These are phyloP conservation scores for Tragelaphus buxtoni DNA, from an alignment of 2,113 vertebrate genomes.

Conservation along the genomic window DNA sequence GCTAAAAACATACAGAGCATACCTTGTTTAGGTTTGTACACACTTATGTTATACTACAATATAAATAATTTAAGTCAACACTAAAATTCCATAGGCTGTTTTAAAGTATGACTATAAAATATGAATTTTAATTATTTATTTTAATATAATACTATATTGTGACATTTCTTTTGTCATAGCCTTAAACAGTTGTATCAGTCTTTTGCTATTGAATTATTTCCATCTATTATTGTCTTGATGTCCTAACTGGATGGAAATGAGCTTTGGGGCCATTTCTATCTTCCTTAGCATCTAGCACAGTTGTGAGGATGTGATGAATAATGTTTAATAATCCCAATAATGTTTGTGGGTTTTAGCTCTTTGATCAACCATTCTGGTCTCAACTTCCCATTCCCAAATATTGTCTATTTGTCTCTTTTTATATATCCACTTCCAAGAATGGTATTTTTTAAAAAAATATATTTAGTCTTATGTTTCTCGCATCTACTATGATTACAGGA, in stretches of 20 bases:
- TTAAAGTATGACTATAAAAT: neutral
- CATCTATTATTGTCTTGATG: neutral
- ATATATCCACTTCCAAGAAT: neutral
- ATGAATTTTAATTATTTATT: neutral
- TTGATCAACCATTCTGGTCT: neutral
- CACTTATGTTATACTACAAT: neutral
- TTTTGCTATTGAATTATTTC: conserved; percentile 32
- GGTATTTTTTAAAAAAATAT: neutral
- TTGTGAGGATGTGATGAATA: neutral
- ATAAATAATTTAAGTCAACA: neutral
- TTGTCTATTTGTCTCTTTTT: neutral
- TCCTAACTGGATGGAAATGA: neutral
- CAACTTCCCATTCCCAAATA: neutral
- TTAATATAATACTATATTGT: neutral
- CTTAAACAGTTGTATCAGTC: neutral
- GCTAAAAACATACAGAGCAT: neutral
- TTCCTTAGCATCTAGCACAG: neutral
- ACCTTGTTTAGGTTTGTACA: neutral
- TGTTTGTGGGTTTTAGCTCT: neutral
- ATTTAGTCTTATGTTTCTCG: neutral
- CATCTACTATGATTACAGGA: neutral
- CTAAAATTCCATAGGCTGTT: neutral
- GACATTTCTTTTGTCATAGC: neutral
- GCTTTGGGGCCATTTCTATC: neutral
- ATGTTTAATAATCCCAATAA: neutral